These are phyloP conservation scores for Camponotus vicinus DNA, from an alignment of 1,140 invertebrate genomes.

Conservation along the genomic window DNA sequence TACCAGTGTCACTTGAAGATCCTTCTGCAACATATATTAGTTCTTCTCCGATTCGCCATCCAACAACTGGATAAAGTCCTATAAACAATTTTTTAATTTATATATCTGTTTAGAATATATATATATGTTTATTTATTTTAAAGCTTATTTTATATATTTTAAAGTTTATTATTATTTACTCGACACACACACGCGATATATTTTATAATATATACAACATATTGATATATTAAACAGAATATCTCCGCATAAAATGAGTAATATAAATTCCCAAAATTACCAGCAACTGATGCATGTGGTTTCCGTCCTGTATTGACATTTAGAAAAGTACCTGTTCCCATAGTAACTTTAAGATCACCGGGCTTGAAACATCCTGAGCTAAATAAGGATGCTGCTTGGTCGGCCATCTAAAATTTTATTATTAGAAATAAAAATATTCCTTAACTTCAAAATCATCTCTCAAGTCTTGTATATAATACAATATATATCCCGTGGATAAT, in stretches of 20 bases:
- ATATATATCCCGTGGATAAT: neutral
- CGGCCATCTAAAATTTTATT: slow-evolving; percentile 88
- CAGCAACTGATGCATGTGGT: slow-evolving; percentile 92
- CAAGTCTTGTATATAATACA: neutral
- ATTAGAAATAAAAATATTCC: neutral
- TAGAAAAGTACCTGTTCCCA: slow-evolving; percentile 98
- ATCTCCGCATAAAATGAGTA: neutral
- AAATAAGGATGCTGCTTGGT: slow-evolving; percentile 96
- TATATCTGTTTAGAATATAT: neutral
- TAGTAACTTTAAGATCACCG: slow-evolving; percentile 96
- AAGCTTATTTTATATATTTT: neutral
- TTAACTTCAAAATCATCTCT: neutral
- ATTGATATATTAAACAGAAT: neutral
- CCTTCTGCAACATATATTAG: slow-evolving; percentile 94
- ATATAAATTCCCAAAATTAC: slow-evolving; percentile 78
- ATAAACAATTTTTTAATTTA: slow-evolving; percentile 21
- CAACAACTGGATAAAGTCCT: slow-evolving; percentile 96
- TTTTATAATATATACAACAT: neutral
- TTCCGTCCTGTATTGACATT: slow-evolving; percentile 94
- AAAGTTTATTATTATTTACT: neutral
- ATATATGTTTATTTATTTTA: neutral
- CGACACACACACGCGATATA: too few relatives aligned
- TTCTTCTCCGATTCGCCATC: slow-evolving; percentile 93
- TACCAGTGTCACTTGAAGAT: slow-evolving; percentile 94
- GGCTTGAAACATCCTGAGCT: slow-evolving; percentile 94